Conservation (phyloP, 2,797 vertebrate species). For the Notolabrus celidotus region DNA sequence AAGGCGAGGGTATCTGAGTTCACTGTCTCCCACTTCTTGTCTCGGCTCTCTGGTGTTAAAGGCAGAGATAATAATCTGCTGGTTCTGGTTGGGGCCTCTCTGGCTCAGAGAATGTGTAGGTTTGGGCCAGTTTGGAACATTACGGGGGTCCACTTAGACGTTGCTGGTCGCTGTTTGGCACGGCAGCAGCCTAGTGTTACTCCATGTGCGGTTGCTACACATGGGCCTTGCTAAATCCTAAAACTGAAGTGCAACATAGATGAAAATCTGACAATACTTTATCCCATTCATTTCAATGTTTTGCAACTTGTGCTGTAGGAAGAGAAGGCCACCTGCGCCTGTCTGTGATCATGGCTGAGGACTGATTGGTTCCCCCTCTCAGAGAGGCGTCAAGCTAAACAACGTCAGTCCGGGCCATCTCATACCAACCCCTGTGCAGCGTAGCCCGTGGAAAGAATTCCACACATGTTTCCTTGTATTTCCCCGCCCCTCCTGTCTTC, state of each 20-base stretch:
- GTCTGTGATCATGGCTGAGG: conserved; percentile 23
- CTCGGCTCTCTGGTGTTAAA: conserved; percentile 55
- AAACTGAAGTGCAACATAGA: background rate
- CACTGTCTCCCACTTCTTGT: conserved; percentile 65
- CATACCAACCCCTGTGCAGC: conserved; percentile 54
- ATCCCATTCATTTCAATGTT: conserved; percentile 16
- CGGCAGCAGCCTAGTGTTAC: background rate
- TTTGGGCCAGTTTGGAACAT: conserved; percentile 48
- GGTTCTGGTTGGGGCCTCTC: conserved; percentile 57
- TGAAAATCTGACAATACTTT: conserved; percentile 4
- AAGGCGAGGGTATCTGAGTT: conserved; percentile 80
- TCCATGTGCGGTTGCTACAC: background rate
- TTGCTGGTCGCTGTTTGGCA: conserved; percentile 19
- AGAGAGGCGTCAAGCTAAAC: conserved; percentile 65
- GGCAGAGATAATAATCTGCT: conserved; percentile 68
- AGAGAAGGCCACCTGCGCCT: background rate
- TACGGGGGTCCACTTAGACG: conserved; percentile 34
- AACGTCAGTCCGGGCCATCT: conserved; percentile 60
- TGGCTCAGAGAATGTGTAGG: conserved; percentile 38
- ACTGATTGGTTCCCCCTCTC: conserved; percentile 35
- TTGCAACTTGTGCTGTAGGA: conserved; percentile 29
- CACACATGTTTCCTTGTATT: conserved; percentile 75
- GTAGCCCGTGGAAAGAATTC: conserved; percentile 77
- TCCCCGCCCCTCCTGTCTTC: conserved; percentile 64
- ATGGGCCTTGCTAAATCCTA: conserved; percentile 3